Percentiles rank a stretch among this genome's conserved stretches.
phyloP scores from a whole-genome alignment of 2,888 invertebrate species.

The Andrena camellia region DNA sequence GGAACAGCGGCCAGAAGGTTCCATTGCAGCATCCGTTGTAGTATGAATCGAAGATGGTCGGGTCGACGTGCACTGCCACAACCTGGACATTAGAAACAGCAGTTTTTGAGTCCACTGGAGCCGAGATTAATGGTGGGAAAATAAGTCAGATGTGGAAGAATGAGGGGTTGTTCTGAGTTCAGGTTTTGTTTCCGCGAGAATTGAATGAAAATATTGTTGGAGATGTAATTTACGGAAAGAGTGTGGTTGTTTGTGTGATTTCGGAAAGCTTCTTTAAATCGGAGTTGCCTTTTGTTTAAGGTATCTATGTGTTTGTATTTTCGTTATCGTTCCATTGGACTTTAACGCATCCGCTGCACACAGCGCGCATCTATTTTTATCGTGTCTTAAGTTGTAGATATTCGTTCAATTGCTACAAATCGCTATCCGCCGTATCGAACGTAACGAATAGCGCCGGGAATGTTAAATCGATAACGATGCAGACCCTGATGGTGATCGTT shows the following conservation, averaged over 20 bases:
- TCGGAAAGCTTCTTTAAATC: not conserved
- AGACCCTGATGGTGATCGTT: not conserved
- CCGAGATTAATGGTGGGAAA: too few relatives aligned
- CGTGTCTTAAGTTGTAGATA: conserved; percentile 33
- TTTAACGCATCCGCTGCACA: conserved; percentile 2
- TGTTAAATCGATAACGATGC: conserved; percentile 34
- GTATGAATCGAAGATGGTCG: conserved; percentile 92
- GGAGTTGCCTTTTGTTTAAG: too few relatives aligned
- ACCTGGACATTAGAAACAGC: conserved; percentile 86
- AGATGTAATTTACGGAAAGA: not conserved
- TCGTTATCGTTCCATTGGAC: not conserved
- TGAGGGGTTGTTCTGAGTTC: too few relatives aligned
- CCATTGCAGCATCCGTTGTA: conserved; percentile 97
- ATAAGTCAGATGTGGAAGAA: too few relatives aligned
- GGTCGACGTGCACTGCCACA: conserved; percentile 92
- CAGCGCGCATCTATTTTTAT: conserved; percentile 23
- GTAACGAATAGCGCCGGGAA: conserved; percentile 40
- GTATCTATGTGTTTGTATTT: not conserved
- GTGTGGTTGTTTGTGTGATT: not conserved
- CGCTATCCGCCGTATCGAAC: conserved; percentile 18
- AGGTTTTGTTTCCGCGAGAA: too few relatives aligned
- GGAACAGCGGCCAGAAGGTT: conserved; percentile 96
- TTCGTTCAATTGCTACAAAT: conserved; percentile 38
- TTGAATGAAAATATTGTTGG: too few relatives aligned
- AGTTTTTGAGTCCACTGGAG: conserved; percentile 4